These are phyloP conservation scores for Caenorhabditis sp. DNA, from an alignment of 2,888 invertebrate genomes.

Conservation along the genomic window DNA sequence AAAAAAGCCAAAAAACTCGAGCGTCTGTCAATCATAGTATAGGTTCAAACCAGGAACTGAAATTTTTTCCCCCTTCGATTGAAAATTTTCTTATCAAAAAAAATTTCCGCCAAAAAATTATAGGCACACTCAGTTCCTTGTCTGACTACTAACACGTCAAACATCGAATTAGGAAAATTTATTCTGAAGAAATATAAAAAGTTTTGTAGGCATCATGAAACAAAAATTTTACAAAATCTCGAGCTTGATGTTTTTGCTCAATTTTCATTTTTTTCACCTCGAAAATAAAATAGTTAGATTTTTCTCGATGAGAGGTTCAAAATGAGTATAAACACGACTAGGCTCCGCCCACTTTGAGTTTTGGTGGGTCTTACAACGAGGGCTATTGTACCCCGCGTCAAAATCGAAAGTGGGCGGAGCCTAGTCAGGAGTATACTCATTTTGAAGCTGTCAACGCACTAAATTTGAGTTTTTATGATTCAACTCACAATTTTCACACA, in stretches of 20 bases:
- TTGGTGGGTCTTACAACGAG: neutral
- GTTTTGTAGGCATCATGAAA: too few species aligned
- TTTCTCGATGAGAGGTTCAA: neutral
- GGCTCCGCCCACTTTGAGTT: too few species aligned
- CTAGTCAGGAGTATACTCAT: neutral
- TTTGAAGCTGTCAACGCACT: neutral
- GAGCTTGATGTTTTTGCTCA: neutral
- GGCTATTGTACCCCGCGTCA: neutral
- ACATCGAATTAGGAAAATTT: too few species aligned
- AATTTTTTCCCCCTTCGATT: too few species aligned
- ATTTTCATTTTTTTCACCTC: neutral
- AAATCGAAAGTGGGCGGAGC: constrained; percentile 1
- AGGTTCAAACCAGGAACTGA: too few species aligned
- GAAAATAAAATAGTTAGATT: neutral
- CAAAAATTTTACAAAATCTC: neutral
- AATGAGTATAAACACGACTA: constrained; percentile 6
- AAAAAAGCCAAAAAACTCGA: too few species aligned
- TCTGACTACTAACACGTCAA: too few species aligned
- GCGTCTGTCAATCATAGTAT: too few species aligned
- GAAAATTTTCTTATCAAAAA: too few species aligned
- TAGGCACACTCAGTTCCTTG: too few species aligned
- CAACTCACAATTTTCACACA: neutral
- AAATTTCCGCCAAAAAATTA: too few species aligned
- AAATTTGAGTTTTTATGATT: neutral
- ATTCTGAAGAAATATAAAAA: too few species aligned